Percentiles rank a stretch among this genome's conserved stretches.
Evolutionary conservation across 2,888 invertebrate genomes (phyloP).

Genomic region (Orthonychiurus folsomi): DNA sequence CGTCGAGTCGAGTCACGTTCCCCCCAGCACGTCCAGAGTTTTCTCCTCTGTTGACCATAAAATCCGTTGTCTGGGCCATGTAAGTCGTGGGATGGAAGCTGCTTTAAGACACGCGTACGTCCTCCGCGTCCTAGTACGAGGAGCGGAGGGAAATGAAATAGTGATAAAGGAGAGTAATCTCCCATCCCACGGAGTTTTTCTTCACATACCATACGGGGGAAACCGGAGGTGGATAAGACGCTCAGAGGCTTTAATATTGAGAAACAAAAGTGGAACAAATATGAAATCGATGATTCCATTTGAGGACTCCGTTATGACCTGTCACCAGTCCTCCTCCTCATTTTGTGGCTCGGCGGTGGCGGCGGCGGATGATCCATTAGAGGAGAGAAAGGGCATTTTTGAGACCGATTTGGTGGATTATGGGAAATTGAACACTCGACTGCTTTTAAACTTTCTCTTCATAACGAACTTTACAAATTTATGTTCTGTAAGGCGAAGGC

Average conservation of each 20-base stretch:
- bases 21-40: background rate
- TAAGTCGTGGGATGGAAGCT: conserved; percentile 4
- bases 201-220: too few relatives aligned
- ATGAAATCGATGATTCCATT: conserved; percentile 1
- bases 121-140: too few relatives aligned
- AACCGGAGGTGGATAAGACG: background rate
- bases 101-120: too few relatives aligned
- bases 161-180: conserved; percentile 4
- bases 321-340: background rate
- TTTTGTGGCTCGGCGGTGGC: background rate
- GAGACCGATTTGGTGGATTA: conserved; percentile 20
- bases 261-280: conserved; percentile 1
- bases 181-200: too few relatives aligned
- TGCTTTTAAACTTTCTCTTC: conserved; percentile 22
- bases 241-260: conserved; percentile 5
- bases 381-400: background rate
- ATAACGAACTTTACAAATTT: conserved; percentile 25
- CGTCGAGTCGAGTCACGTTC: background rate
- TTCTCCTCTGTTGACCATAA: conserved; percentile 1
- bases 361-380: background rate
- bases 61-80: background rate
- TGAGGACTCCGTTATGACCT: background rate
- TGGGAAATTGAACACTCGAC: conserved; percentile 39
- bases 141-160: conserved; percentile 4
- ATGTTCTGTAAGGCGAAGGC: conserved; percentile 12